phyloP scores from a whole-genome alignment of 2,113 vertebrate species.

The Camelus bactrianus region DNA sequence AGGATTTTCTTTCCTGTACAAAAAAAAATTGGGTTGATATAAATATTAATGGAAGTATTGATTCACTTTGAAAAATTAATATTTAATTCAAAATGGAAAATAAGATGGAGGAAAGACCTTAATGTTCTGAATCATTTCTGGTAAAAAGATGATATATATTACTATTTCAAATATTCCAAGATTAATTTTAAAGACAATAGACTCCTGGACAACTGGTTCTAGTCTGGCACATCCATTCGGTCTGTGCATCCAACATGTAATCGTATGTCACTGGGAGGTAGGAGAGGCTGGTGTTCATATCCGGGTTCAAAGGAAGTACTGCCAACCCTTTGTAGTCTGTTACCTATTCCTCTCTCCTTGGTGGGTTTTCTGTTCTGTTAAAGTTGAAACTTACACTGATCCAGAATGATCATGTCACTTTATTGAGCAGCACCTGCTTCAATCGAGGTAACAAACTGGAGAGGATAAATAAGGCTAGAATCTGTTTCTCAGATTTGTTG shows the following conservation, averaged over 20 bases:
- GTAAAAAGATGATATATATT: background rate
- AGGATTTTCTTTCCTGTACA: slow-evolving; percentile 23
- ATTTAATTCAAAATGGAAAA: slow-evolving; percentile 66
- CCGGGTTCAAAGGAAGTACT: background rate
- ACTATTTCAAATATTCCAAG: slow-evolving; percentile 51
- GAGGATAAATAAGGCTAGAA: background rate
- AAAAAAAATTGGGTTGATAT: background rate
- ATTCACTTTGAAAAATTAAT: slow-evolving; percentile 39
- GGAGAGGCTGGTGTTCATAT: background rate
- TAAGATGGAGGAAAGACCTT: slow-evolving; percentile 10
- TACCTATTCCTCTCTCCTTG: background rate
- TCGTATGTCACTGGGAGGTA: background rate
- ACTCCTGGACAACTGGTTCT: background rate
- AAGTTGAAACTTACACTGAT: slow-evolving; percentile 10
- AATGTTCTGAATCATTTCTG: slow-evolving; percentile 53
- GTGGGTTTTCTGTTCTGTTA: slow-evolving; percentile 15
- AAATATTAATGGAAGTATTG: slow-evolving; percentile 51
- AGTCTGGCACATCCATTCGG: background rate
- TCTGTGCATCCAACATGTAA: background rate
- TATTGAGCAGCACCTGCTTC: slow-evolving; percentile 10
- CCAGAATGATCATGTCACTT: slow-evolving; percentile 12
- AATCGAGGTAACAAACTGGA: background rate
- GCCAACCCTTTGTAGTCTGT: slow-evolving; percentile 13
- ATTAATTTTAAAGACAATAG: slow-evolving; percentile 46
- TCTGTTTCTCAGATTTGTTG: slow-evolving; percentile 25